Conservation (phyloP, 2,113 vertebrate genomes). For the Otolemur garnettii region DNA sequence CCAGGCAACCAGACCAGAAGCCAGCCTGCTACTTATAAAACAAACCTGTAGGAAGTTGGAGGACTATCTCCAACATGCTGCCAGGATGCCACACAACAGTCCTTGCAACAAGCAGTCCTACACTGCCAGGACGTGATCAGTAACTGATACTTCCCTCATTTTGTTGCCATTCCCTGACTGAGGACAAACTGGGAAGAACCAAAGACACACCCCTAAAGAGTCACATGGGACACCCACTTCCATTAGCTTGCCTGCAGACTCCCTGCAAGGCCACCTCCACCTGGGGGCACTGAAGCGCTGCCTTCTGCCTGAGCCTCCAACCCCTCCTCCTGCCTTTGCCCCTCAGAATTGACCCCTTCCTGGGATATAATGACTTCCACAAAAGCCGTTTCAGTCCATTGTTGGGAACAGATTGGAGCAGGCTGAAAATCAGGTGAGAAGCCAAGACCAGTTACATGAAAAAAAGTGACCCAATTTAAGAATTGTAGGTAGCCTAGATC, state of each 20-base stretch:
- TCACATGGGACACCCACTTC: neutral
- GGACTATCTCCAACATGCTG: neutral
- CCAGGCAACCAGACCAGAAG: neutral
- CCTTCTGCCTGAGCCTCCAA: neutral
- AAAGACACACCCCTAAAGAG: neutral
- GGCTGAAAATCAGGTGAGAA: neutral
- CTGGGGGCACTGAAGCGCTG: neutral
- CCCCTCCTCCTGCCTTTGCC: neutral
- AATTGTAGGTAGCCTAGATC: neutral
- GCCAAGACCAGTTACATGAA: neutral
- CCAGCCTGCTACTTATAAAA: neutral
- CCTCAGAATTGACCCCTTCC: neutral
- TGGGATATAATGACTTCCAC: neutral
- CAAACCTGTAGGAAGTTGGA: neutral
- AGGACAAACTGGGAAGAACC: neutral
- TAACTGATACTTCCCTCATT: constrained; percentile 6
- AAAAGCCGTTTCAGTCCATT: neutral
- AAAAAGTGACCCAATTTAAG: neutral
- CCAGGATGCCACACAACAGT: neutral
- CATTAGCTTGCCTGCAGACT: neutral
- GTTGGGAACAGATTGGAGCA: neutral
- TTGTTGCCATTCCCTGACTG: neutral
- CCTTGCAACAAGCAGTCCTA: neutral
- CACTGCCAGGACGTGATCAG: neutral
- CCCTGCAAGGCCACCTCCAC: neutral